phyloP scores from a whole-genome alignment of 2,888 invertebrate species.

The Cheilosia variabilis region DNA sequence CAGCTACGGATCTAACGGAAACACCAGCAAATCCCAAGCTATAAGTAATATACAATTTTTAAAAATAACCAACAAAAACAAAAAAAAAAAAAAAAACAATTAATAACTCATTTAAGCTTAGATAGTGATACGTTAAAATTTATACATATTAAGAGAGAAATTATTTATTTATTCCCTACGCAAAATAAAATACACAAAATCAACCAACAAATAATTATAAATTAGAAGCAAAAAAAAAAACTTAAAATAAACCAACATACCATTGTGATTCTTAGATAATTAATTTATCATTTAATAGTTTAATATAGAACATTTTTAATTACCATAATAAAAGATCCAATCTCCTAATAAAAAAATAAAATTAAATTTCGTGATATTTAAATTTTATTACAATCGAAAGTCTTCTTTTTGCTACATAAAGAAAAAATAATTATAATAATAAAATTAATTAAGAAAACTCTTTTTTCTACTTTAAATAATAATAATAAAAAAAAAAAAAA shows the following conservation, averaged over 20 bases:
- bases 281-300: slow-evolving; percentile 72
- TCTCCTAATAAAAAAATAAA: slow-evolving; percentile 77
- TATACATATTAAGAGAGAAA: slow-evolving; percentile 25
- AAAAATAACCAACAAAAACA: slow-evolving; percentile 40
- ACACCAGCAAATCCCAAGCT: slow-evolving; percentile 57
- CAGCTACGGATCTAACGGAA: slow-evolving; percentile 50
- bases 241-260: slow-evolving; percentile 76
- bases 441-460: slow-evolving; percentile 22
- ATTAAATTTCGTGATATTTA: slow-evolving; percentile 66
- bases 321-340: slow-evolving; percentile 55
- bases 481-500: slow-evolving; percentile 46
- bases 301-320: slow-evolving; percentile 60
- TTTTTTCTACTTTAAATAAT: slow-evolving; percentile 54
- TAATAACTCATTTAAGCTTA: slow-evolving; percentile 51
- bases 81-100: slow-evolving; percentile 11
- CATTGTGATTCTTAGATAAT: slow-evolving; percentile 83
- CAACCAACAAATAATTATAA: slow-evolving; percentile 29
- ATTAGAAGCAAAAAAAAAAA: slow-evolving; percentile 33
- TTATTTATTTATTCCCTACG: slow-evolving; percentile 49
- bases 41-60: slow-evolving; percentile 61
- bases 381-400: slow-evolving; percentile 71
- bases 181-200: slow-evolving; percentile 37
- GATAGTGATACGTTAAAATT: slow-evolving; percentile 67
- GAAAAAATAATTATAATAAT: slow-evolving; percentile 66
- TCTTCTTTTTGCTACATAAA: slow-evolving; percentile 75